Percentiles rank a stretch among this genome's conserved stretches.
Evolutionary conservation across 64 coral and sea anemone species (phyloP).

Genomic region (Orbicella faveolata): DNA sequence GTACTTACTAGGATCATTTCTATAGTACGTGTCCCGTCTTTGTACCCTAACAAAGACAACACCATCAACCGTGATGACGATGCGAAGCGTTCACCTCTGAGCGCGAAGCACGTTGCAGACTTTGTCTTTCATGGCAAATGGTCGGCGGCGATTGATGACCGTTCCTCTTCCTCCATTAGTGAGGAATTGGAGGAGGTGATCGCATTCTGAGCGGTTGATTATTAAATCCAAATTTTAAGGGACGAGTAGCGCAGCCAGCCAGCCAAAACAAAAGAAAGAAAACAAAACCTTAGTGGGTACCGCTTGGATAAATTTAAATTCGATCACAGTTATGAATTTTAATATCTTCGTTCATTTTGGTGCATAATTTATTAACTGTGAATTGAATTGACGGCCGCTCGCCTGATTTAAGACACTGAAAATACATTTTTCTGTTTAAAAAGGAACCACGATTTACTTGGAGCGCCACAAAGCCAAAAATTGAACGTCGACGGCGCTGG

Average conservation of each 20-base stretch:
- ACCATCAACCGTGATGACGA: conserved; percentile 36
- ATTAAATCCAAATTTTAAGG: too few species aligned
- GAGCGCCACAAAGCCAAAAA: background rate
- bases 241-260: too few species aligned
- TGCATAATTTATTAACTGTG: conserved; percentile 14
- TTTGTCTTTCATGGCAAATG: background rate
- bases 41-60: conserved; percentile 37
- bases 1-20: conserved; percentile 35
- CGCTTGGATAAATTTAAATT: background rate
- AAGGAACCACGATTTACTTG: too few species aligned
- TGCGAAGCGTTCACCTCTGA: conserved; percentile 30
- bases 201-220: conserved; percentile 28
- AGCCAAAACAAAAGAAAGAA: background rate
- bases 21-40: conserved; percentile 31
- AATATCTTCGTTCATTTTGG: background rate
- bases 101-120: conserved; percentile 3
- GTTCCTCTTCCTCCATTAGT: conserved; percentile 2
- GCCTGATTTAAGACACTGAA: background rate
- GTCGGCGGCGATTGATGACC: conserved; percentile 15
- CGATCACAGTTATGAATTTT: background rate
- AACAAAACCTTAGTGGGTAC: background rate
- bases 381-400: background rate
- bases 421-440: too few species aligned
- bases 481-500: too few species aligned
- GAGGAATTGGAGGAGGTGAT: conserved; percentile 21